Conservation (phyloP, 2,888 invertebrate genomes). For the Altica lythri region DNA sequence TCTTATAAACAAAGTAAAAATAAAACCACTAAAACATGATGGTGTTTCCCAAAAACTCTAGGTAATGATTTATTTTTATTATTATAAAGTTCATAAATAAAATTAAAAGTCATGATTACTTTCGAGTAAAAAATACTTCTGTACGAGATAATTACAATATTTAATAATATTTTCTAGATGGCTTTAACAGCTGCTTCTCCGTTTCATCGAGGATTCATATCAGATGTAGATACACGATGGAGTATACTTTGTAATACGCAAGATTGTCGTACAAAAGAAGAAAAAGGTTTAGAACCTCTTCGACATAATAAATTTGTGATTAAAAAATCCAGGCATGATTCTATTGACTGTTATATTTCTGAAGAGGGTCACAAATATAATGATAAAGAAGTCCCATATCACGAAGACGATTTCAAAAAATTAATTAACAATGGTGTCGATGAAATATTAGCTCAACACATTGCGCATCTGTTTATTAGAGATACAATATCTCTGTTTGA, state of each 20-base stretch:
- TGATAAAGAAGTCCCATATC: constrained; percentile 88
- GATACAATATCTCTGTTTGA: constrained; percentile 94
- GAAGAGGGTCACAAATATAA: constrained; percentile 89
- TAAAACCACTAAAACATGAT: too few species aligned
- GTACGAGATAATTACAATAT: too few species aligned
- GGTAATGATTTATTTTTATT: too few species aligned
- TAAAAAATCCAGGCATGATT: constrained; percentile 94
- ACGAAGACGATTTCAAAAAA: constrained; percentile 79
- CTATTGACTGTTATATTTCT: constrained; percentile 95
- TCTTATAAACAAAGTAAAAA: too few species aligned
- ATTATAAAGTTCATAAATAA: too few species aligned
- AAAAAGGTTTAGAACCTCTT: constrained; percentile 78
- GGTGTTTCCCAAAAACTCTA: too few species aligned
- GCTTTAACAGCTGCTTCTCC: constrained; percentile 97
- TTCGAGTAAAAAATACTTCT: too few species aligned
- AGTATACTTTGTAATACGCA: constrained; percentile 94
- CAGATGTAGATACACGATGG: constrained; percentile 98
- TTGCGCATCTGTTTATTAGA: constrained; percentile 97
- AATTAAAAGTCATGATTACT: too few species aligned
- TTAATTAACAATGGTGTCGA: constrained; percentile 89
- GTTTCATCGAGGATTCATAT: constrained; percentile 88
- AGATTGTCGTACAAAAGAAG: constrained; percentile 92
- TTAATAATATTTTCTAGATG: constrained; percentile 74
- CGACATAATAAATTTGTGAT: constrained; percentile 79
- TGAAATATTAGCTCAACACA: constrained; percentile 88